A percentile compares a stretch with the other conserved stretches of the same genome.
Conservation (phyloP, 2,113 vertebrate genomes). For the Etheostoma cragini region DNA sequence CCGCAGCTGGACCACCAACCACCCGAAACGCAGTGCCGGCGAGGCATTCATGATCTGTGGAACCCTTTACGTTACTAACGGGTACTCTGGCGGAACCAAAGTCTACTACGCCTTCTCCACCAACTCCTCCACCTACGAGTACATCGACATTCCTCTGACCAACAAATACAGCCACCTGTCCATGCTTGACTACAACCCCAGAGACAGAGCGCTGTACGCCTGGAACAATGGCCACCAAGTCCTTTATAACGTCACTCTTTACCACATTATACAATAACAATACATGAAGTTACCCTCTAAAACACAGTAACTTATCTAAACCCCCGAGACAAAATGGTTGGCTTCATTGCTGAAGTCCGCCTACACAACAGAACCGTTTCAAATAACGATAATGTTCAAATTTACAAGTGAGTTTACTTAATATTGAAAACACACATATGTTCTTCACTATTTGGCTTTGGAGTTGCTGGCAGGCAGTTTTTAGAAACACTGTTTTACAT, state of each 20-base stretch:
- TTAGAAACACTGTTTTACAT: too few species aligned
- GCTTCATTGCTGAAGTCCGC: too few species aligned
- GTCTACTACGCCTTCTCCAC: conserved; percentile 74
- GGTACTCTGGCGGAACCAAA: conserved; percentile 72
- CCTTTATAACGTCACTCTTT: conserved; percentile 71
- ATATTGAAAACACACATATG: too few species aligned
- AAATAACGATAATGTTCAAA: too few species aligned
- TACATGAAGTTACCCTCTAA: too few species aligned
- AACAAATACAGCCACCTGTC: conserved; percentile 76
- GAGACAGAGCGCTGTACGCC: conserved; percentile 71
- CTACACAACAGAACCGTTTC: too few species aligned
- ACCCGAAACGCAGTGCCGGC: conserved; percentile 71
- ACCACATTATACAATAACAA: conserved; percentile 57
- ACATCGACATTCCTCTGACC: conserved; percentile 73
- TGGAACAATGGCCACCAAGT: conserved; percentile 78
- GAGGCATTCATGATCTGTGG: conserved; percentile 78
- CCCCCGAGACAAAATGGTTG: too few species aligned
- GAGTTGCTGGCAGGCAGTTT: too few species aligned
- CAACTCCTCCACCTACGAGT: conserved; percentile 75
- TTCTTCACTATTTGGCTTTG: too few species aligned
- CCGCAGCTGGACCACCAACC: conserved; percentile 76
- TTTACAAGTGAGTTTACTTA: too few species aligned
- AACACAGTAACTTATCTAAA: too few species aligned
- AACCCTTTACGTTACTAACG: conserved; percentile 73
- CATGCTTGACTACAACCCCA: conserved; percentile 76